Conservation (phyloP, 2,113 vertebrate genomes). For the Halichoeres trimaculatus region DNA sequence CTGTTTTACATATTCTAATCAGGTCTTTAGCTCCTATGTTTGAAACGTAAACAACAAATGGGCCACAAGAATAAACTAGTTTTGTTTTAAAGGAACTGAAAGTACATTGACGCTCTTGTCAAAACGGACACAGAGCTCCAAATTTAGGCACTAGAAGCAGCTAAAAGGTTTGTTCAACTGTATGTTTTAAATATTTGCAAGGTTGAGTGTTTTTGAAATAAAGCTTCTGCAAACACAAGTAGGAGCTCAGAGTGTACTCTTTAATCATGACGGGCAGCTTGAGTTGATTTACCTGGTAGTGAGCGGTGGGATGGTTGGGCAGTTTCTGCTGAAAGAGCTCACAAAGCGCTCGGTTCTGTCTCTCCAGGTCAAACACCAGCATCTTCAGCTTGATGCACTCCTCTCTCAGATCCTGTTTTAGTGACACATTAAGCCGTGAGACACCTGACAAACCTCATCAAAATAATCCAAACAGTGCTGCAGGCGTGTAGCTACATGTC, state of each 20-base stretch:
- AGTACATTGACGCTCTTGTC: too few species aligned
- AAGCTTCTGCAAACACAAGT: too few species aligned
- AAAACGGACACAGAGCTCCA: too few species aligned
- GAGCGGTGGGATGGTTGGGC: conserved; percentile 86
- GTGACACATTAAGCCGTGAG: neutral
- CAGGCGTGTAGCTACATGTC: neutral
- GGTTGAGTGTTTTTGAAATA: too few species aligned
- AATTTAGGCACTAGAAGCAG: too few species aligned
- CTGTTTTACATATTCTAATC: too few species aligned
- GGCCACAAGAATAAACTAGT: too few species aligned
- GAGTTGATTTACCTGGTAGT: conserved; percentile 85
- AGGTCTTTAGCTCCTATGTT: too few species aligned
- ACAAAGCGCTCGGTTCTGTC: conserved; percentile 93
- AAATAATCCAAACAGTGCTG: neutral
- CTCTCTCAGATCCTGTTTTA: conserved; percentile 91
- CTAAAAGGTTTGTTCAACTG: too few species aligned
- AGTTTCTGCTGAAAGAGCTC: conserved; percentile 95
- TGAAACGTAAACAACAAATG: too few species aligned
- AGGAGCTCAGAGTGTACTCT: neutral
- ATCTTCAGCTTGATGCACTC: conserved; percentile 98
- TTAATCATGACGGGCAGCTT: neutral
- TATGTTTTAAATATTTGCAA: too few species aligned
- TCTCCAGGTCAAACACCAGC: conserved; percentile 94
- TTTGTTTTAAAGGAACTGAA: too few species aligned
- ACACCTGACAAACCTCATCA: neutral